Evolutionary conservation across 2,797 vertebrate genomes (phyloP), one percentile per base, ranked within the genome.

Genomic region (Pipistrellus nathusii): DNA sequence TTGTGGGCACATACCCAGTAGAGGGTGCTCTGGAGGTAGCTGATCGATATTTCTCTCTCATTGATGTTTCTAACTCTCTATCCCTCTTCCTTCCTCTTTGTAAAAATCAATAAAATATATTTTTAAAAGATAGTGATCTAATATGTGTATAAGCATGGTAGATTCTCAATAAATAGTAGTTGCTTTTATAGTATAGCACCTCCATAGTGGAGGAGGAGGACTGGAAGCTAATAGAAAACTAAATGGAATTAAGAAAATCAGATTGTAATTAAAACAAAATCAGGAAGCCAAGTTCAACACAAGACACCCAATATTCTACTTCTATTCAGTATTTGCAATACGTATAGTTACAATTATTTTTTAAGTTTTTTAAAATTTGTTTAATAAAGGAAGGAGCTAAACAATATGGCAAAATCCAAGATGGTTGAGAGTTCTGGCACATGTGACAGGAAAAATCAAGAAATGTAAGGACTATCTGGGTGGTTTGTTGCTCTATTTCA

Each of bases 171-270:
- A 69, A 69, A 44, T 46, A 64, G 3, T 11, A 68, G 5, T 21
- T n/a, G 32, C 18, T 77, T 23, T 90, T 82, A 55, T 3, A 38
- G 8, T 35, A 6, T 4, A 81, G 51, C 1, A 13, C 20, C n/a
- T 59, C 21, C 62, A 32, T 4, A 66, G 77, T 48, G 14, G 3
- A 69, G n/a, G 2, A 90, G 23, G 20, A 68, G 0, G 6, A 84
- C 6, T 27, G 21, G 32, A 66, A 20, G 55, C 21, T 44, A 82
- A 85, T 68, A 59, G 32, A 82, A 59, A n/a, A 77, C n/a, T 23
- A 83, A 69, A 59, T 38, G 38, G 38, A 51, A 64, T 59, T 8
- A 91, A 73, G 27, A 10, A 91, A 94, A 78, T 69, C 21, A 93
- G 41, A 48, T 18, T 38, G 1, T 48, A 8, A 64, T 41, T 82